Conservation (phyloP, 2,113 vertebrate genomes). For the Myodes glareolus region DNA sequence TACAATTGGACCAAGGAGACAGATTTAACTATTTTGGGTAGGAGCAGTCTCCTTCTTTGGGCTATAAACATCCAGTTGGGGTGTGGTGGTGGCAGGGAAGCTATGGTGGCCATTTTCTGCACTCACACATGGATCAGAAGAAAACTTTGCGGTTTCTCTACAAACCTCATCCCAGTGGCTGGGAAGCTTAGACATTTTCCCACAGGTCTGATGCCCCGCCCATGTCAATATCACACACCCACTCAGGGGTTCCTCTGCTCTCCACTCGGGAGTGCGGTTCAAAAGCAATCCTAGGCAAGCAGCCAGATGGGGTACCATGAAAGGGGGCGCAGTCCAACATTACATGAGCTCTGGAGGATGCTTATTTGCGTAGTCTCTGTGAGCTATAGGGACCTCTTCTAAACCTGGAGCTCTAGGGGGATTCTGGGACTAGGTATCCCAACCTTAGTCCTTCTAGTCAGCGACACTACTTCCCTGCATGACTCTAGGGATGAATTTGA, state of each 20-base stretch:
- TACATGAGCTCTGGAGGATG: background rate
- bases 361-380: background rate
- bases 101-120: background rate
- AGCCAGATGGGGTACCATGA: background rate
- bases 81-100: background rate
- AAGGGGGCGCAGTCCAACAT: background rate
- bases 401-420: background rate
- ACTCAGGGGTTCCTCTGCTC: background rate
- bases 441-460: background rate
- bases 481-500: background rate
- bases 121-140: background rate
- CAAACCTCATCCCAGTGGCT: background rate
- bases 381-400: too few species aligned
- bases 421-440: background rate
- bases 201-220: background rate
- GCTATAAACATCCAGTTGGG: too few species aligned
- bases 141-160: background rate
- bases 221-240: background rate
- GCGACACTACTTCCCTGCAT: background rate
- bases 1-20: background rate
- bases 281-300: background rate
- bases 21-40: background rate
- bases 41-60: background rate
- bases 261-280: background rate
- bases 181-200: background rate